Base-by-base conservation (phyloP, 2,888 invertebrate genomes). In the Habrosyne pyritoides region DNA sequence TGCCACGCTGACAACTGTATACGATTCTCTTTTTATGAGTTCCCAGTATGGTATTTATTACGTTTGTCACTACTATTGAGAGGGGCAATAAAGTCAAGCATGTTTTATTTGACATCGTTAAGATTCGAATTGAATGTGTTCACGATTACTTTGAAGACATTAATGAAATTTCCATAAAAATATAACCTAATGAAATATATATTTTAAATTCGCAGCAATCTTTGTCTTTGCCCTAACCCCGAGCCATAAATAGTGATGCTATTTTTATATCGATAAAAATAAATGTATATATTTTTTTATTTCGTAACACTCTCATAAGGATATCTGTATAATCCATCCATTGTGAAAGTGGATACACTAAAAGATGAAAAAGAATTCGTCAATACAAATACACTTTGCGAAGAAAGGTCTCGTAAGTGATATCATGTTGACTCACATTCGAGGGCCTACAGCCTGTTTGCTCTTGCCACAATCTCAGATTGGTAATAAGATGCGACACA, bases 401-500 rank as follows among this genome's bases (percentile, higher is more conserved):
- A 73, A 71, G 72, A 81, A 79, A 84, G 80, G 81, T 83, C 79
- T 71, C 78, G 84, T 85, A 88, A 89, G 84, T 89, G 87, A 89
- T 90, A 89, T 84, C 79, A 78, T 89, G 87, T 89, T 90, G 87
- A 88, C 89, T 85, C 79, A 67, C 71, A 77, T 73, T 69, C 76
- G 76, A 81, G 75, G 81, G 80, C 79, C 78, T 76, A 73, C 77
- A 81, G 81, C 83, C 79, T 88, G 90, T 91, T 91, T 91, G 86
- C 86, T 83, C 80, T 78, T 72, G 77, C 85, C 85, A 86, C 86
- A 87, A 87, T 87, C 88, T 87, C 77, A 85, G 91, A 90, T 89
- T 86, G 86, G 89, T 91, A 90, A 90, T 90, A 89, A 87, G 90
- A 91, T 89, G 89, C 87, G 91, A 90, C 91, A 90, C 86, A 87